These are phyloP conservation scores for Xestia c-nigrum DNA, from an alignment of 2,888 invertebrate genomes.

Conservation along the genomic window DNA sequence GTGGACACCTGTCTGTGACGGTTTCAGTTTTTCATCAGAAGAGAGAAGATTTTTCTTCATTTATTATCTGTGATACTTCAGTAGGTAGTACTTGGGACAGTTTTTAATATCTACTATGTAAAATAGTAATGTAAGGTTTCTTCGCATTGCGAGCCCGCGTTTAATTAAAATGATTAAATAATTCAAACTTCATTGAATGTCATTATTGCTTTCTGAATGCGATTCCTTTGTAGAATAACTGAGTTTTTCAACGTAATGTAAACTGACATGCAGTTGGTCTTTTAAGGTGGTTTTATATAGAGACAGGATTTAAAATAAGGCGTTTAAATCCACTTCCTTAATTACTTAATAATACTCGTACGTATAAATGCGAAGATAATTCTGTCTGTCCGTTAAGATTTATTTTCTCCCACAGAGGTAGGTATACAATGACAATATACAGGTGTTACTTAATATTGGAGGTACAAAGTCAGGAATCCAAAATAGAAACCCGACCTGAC, in stretches of 20 bases:
- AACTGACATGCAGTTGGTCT: not conserved
- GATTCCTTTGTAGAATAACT: constrained; percentile 7
- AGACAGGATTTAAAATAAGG: not conserved
- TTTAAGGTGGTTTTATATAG: not conserved
- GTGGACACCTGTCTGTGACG: constrained; percentile 49
- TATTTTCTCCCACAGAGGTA: too few relatives aligned
- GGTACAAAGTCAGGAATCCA: too few relatives aligned
- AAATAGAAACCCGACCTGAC: too few relatives aligned
- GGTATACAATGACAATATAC: too few relatives aligned
- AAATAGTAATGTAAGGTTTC: not conserved
- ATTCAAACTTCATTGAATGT: constrained; percentile 8
- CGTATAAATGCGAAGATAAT: not conserved
- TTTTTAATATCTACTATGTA: constrained; percentile 16
- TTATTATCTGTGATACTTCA: constrained; percentile 14
- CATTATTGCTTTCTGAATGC: constrained; percentile 11
- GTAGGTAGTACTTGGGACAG: not conserved
- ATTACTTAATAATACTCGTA: too few relatives aligned
- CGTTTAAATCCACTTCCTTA: not conserved
- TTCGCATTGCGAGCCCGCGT: not conserved
- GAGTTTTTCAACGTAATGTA: too few relatives aligned
- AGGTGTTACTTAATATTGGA: too few relatives aligned
- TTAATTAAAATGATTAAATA: constrained; percentile 26
- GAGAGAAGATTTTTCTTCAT: constrained; percentile 38
- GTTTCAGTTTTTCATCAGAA: constrained; percentile 36
- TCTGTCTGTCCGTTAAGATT: too few relatives aligned